Evolutionary conservation across 2,888 invertebrate species (phyloP).

Genomic region (Chrysomela aeneicollis): DNA sequence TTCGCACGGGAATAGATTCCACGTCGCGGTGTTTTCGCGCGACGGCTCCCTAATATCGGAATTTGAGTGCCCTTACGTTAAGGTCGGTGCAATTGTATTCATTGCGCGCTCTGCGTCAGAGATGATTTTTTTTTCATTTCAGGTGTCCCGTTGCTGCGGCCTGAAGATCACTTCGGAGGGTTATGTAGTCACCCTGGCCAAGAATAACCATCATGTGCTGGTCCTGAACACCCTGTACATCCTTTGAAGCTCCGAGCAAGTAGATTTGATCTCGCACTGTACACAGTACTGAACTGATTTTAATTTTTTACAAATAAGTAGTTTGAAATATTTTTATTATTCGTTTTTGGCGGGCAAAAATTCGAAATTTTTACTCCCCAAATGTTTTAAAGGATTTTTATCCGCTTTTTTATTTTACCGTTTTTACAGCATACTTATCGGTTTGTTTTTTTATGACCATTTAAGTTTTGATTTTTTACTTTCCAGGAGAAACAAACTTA

Average conservation of each 20-base stretch:
- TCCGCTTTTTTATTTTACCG: conserved; percentile 29
- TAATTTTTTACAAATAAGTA: conserved; percentile 41
- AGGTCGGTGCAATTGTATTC: conserved; percentile 68
- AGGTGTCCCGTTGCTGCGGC: conserved; percentile 98
- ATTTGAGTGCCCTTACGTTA: conserved; percentile 97
- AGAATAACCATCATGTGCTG: conserved; percentile 98
- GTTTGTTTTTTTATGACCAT: conserved; percentile 27
- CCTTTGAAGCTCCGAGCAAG: conserved; percentile 72
- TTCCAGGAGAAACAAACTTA: conserved; percentile 34
- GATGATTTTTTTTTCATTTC: conserved; percentile 48
- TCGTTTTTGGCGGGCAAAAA: conserved; percentile 28
- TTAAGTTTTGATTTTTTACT: conserved; percentile 32
- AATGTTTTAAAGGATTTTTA: conserved; percentile 41
- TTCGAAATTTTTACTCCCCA: conserved; percentile 16
- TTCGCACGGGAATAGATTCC: conserved; percentile 97
- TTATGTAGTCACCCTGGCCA: conserved; percentile 94
- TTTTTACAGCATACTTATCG: conserved; percentile 40
- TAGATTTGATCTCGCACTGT: conserved; percentile 62
- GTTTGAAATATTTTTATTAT: conserved; percentile 43
- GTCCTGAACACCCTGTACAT: conserved; percentile 94
- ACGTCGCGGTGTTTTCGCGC: conserved; percentile 93
- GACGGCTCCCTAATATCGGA: conserved; percentile 88
- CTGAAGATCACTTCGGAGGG: conserved; percentile 97
- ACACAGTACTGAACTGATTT: conserved; percentile 62
- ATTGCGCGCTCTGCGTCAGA: background rate